Evolutionary conservation across 2,888 invertebrate genomes (phyloP).

Genomic region (Drosophila fungiperda): DNA sequence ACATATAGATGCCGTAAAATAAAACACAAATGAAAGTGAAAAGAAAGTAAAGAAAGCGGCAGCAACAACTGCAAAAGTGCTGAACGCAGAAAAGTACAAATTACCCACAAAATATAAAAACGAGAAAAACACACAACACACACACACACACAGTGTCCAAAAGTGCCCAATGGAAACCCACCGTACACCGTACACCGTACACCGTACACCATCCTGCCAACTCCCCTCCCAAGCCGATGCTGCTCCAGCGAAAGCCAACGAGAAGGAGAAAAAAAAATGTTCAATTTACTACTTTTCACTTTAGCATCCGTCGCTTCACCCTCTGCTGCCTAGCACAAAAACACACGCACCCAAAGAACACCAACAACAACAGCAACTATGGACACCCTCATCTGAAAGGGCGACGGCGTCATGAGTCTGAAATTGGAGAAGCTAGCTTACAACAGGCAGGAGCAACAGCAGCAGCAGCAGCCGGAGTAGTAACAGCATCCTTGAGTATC

Average conservation of each 20-base stretch:
- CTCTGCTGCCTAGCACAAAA: slow-evolving; percentile 49
- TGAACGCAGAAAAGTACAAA: slow-evolving; percentile 82
- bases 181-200: slow-evolving; percentile 4
- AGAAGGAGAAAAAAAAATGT: slow-evolving; percentile 63
- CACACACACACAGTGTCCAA: slow-evolving; percentile 11
- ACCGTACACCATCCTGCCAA: background rate
- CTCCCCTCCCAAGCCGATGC: slow-evolving; percentile 29
- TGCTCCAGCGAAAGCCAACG: slow-evolving; percentile 51
- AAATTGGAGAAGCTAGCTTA: slow-evolving; percentile 73
- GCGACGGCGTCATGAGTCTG: slow-evolving; percentile 60
- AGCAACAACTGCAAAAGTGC: slow-evolving; percentile 74
- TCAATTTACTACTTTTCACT: slow-evolving; percentile 83
- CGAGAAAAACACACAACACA: slow-evolving; percentile 13
- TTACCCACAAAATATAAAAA: slow-evolving; percentile 80
- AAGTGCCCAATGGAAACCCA: slow-evolving; percentile 25
- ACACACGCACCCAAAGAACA: slow-evolving; percentile 55
- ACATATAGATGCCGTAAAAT: slow-evolving; percentile 63
- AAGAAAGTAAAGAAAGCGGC: slow-evolving; percentile 69
- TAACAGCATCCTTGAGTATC: slow-evolving; percentile 51
- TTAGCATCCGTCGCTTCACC: slow-evolving; percentile 67
- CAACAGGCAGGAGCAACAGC: slow-evolving; percentile 19
- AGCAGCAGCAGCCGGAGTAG: slow-evolving; percentile 10
- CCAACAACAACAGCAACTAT: slow-evolving; percentile 17
- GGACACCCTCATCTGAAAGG: slow-evolving; percentile 58
- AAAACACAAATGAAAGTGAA: slow-evolving; percentile 78